phyloP scores from a whole-genome alignment of 2,113 vertebrate species.

The Rynchops niger region DNA sequence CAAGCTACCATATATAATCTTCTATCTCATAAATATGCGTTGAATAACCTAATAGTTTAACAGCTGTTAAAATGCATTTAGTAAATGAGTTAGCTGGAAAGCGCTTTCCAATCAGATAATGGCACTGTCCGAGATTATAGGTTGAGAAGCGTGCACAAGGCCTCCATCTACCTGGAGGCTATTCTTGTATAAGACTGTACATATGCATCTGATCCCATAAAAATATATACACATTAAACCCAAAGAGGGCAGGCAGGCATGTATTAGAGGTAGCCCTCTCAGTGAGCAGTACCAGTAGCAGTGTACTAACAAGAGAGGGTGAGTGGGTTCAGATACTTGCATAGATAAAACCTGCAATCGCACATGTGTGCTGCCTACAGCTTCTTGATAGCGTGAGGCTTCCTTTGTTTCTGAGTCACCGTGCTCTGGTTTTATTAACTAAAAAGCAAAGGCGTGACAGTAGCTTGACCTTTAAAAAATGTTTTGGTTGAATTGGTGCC shows the following conservation, averaged over 20 bases:
- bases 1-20: background rate
- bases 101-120: conserved; percentile 27
- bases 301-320: background rate
- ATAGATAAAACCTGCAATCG: background rate
- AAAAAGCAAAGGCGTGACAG: background rate
- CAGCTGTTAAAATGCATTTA: conserved; percentile 52
- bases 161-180: background rate
- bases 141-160: background rate
- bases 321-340: background rate
- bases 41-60: conserved; percentile 27
- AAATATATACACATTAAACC: background rate
- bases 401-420: background rate
- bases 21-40: background rate
- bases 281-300: background rate
- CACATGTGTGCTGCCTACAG: background rate
- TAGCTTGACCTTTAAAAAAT: background rate
- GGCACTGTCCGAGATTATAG: background rate
- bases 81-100: conserved; percentile 33
- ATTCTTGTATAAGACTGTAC: background rate
- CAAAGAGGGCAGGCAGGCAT: background rate
- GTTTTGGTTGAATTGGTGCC: background rate
- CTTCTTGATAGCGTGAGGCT: background rate
- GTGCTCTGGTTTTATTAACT: background rate
- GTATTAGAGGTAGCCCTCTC: background rate
- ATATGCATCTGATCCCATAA: background rate